A percentile compares a stretch with the other conserved stretches of the same genome.
These are phyloP conservation scores for Cheumatopsyche charites DNA, from an alignment of 1,140 invertebrate species.

Conservation along the genomic window DNA sequence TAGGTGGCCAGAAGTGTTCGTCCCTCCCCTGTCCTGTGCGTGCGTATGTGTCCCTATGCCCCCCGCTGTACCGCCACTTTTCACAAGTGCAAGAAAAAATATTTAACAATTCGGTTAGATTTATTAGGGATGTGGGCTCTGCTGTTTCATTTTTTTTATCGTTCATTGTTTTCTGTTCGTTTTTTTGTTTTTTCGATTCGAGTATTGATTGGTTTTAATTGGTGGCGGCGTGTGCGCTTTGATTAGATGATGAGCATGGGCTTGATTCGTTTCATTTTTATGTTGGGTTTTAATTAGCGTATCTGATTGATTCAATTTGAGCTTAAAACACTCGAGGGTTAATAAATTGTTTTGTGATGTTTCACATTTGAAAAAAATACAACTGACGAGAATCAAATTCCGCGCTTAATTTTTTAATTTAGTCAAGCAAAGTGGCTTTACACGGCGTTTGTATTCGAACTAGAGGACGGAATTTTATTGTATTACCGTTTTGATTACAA, in stretches of 20 bases:
- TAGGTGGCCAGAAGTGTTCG: conserved; percentile 30
- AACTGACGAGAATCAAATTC: too few relatives aligned
- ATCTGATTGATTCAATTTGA: conserved; percentile 42
- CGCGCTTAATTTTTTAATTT: conserved; percentile 10
- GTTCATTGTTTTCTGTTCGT: neutral
- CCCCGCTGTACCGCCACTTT: too few relatives aligned
- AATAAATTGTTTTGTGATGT: too few relatives aligned
- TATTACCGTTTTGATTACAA: conserved; percentile 10
- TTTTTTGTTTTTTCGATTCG: too few relatives aligned
- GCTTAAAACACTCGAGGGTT: too few relatives aligned
- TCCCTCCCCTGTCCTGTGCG: neutral
- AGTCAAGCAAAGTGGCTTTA: neutral
- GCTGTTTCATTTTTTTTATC: conserved; percentile 1
- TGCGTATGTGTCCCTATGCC: neutral
- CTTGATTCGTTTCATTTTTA: neutral
- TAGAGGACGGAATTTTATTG: too few relatives aligned
- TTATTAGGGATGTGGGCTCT: conserved; percentile 33
- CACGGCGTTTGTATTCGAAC: too few relatives aligned
- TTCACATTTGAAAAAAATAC: too few relatives aligned
- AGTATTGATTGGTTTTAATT: conserved; percentile 4
- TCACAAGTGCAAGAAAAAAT: conserved; percentile 1
- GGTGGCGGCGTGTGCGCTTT: neutral
- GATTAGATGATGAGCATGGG: neutral
- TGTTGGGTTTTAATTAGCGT: conserved; percentile 27
- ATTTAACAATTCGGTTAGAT: conserved; percentile 22